These are phyloP conservation scores for Gordius sp. DNA, from an alignment of 2,888 invertebrate species.

Conservation along the genomic window DNA sequence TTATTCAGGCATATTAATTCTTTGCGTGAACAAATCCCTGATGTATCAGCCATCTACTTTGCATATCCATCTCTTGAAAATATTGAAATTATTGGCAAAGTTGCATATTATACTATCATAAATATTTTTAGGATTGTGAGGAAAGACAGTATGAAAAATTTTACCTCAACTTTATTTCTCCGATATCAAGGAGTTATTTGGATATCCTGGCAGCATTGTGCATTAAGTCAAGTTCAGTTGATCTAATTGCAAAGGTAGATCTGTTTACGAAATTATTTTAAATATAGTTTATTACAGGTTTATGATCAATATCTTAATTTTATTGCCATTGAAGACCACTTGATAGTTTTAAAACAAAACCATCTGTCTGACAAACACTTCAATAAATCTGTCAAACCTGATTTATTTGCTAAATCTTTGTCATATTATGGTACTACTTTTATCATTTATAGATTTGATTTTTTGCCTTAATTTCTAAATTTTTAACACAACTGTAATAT, in stretches of 20 bases:
- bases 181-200: conserved; percentile 56
- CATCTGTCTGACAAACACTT: neutral
- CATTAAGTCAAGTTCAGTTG: conserved; percentile 61
- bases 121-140: conserved; percentile 29
- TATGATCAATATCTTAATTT: conserved; percentile 97
- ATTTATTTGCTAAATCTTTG: no score
- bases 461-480: no score
- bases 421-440: no score
- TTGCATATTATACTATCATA: conserved; percentile 19
- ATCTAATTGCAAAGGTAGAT: conserved; percentile 48
- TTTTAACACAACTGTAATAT: no score
- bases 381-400: no score
- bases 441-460: no score
- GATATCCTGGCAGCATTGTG: conserved; percentile 81
- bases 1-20: conserved; percentile 26
- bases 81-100: conserved; percentile 65
- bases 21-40: conserved; percentile 49
- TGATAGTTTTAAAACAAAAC: conserved; percentile 50
- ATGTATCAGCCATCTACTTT: conserved; percentile 93
- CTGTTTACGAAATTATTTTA: no score
- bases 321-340: conserved; percentile 82
- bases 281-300: no score
- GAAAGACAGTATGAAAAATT: conserved; percentile 72
- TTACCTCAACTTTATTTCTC: conserved; percentile 77
- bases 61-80: conserved; percentile 86